Evolutionary conservation across 2,797 vertebrate genomes (phyloP).

Genomic region (Pterois miles): DNA sequence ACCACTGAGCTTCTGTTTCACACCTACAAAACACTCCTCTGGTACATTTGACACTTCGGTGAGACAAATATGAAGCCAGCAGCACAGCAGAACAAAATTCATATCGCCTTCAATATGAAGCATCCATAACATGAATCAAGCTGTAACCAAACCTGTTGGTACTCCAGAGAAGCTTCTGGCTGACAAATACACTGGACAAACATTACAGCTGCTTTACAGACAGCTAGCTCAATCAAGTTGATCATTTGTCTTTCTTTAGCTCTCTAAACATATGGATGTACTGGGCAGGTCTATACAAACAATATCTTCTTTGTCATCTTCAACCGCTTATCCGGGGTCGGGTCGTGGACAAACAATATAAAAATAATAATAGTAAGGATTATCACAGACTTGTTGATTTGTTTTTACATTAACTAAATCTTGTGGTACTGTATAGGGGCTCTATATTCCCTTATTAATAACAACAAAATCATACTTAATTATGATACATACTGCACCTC

Average conservation of each 20-base stretch:
- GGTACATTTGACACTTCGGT: constrained; percentile 7
- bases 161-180: neutral
- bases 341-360: neutral
- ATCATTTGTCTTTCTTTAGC: neutral
- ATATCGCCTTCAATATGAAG: constrained; percentile 34
- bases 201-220: constrained; percentile 12
- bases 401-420: neutral
- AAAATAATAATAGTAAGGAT: neutral
- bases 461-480: neutral
- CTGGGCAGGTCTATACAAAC: neutral
- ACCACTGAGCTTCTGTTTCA: constrained; percentile 21
- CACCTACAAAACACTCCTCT: constrained; percentile 6
- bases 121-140: constrained; percentile 44
- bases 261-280: neutral
- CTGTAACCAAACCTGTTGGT: constrained; percentile 15
- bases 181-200: constrained; percentile 11
- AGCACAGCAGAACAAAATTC: constrained; percentile 30
- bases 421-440: neutral
- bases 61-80: constrained; percentile 15
- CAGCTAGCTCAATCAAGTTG: constrained; percentile 8
- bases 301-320: no score
- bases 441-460: neutral
- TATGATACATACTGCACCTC: neutral
- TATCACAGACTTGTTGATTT: neutral
- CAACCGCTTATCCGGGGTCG: no score